Evolutionary conservation across 2,888 invertebrate genomes (phyloP), one percentile per base, ranked within the genome.

Genomic region (Chouioia cunea): DNA sequence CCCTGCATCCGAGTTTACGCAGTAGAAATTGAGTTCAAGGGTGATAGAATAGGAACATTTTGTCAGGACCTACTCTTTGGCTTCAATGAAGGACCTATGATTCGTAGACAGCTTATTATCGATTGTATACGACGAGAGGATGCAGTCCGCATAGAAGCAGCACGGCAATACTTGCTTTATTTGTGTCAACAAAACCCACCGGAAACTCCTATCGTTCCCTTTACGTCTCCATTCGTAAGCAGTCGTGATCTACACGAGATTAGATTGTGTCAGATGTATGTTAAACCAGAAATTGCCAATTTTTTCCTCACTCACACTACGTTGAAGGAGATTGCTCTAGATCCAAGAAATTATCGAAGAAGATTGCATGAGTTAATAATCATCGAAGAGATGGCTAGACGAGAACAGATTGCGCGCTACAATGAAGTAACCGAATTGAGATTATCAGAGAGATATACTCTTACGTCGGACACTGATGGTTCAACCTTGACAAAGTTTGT

Each of bases 11-110:
- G 46, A 6, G n/a, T 23, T 22, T 74, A 74, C n/a, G 1, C 46
- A 4, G 64, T 66, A 12, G 60, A 56, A 14, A 48, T 74, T 52
- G 58, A 66, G 6, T 71, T 74, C 23, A 58, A 59, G 36, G 60
- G 63, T 6, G 0, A 23, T 0, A 18, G 0, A 14, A 47, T 65
- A 2, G 94, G 92, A 23, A 93, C 93, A 2, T 94, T 93, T 83
- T 89, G 92, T 2, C 94, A 95, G 83, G 90, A 92, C 1, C 88
- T 94, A 2, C 90, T 93, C 3, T 93, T 94, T 83, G 93, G 93
- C 83, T 91, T 93, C 79, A 92, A 92, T 0, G 82, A 85, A 63
- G 89, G 91, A 79, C 91, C 91, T 0, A 87, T 90, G 22, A 80
- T 92, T 3, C 89, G 91, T 8, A 89, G 90, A 74, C 90, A 91